Evolutionary conservation across 2,113 vertebrate genomes (phyloP).

Genomic region (Oryzias javanicus): DNA sequence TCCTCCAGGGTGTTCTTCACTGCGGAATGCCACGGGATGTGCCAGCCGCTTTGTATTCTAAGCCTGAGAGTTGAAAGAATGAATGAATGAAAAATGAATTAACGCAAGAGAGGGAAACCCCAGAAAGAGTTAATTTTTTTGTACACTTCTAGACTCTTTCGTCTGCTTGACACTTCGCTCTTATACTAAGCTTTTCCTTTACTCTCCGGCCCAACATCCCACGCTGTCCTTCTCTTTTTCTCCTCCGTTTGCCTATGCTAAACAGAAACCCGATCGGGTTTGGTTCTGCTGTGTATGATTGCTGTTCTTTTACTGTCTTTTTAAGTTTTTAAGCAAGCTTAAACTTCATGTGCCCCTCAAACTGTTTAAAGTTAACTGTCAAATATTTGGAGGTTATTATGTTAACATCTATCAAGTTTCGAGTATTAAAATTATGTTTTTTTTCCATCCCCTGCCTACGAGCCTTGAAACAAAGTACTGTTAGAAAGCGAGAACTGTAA

Average conservation of each 20-base stretch:
- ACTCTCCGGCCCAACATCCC: constrained; percentile 23
- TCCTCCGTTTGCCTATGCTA: constrained; percentile 4
- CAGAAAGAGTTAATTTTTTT: constrained; percentile 57
- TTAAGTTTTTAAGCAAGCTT: constrained; percentile 31
- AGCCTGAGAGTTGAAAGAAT: constrained; percentile 39
- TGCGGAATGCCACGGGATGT: constrained; percentile 32
- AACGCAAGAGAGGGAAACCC: constrained; percentile 25
- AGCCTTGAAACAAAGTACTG: constrained; percentile 32
- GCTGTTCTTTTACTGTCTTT: constrained; percentile 26
- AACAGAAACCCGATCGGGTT: constrained; percentile 37
- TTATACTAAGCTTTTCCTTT: constrained; percentile 29
- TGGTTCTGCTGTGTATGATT: constrained; percentile 1
- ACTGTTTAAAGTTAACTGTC: constrained; percentile 40
- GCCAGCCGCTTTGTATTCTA: constrained; percentile 66
- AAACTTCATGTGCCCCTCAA: constrained; percentile 21
- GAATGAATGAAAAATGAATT: constrained; percentile 8
- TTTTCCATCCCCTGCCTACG: constrained; percentile 3
- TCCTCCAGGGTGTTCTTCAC: constrained; percentile 32
- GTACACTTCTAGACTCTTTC: constrained; percentile 38
- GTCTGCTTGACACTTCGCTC: constrained; percentile 46
- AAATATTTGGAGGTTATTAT: constrained; percentile 45
- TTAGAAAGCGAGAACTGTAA: constrained; percentile 14
- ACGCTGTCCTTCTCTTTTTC: constrained; percentile 1
- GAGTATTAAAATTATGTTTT: constrained; percentile 30
- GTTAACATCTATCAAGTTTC: constrained; percentile 39